phyloP scores from a whole-genome alignment of 2,888 invertebrate species.

The Spilosoma lubricipeda region DNA sequence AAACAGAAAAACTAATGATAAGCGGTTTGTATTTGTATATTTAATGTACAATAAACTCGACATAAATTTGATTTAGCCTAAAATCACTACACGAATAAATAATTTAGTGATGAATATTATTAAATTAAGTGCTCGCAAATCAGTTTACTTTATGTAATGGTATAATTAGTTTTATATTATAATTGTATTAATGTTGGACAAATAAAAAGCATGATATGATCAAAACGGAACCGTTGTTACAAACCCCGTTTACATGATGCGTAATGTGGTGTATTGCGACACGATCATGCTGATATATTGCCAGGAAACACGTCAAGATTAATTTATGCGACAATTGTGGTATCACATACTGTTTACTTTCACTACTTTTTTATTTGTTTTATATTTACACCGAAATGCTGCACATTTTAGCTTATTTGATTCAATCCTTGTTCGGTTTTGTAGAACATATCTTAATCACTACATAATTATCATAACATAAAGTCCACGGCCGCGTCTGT shows the following conservation, averaged over 20 bases:
- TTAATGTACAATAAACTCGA: neutral
- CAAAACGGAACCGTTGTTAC: conserved; percentile 39
- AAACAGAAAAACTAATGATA: neutral
- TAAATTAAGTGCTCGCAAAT: neutral
- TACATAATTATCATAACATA: no score
- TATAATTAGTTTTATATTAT: neutral
- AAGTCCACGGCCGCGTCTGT: no score
- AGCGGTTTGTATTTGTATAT: neutral
- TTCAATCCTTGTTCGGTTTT: neutral
- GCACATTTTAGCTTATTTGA: neutral
- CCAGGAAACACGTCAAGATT: conserved; percentile 54
- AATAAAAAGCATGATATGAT: conserved; percentile 2
- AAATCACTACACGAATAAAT: neutral
- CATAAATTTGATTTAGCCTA: neutral
- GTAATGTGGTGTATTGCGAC: conserved; percentile 57
- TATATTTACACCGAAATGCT: neutral
- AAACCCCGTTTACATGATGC: conserved; percentile 55
- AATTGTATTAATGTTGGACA: neutral
- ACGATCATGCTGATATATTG: conserved; percentile 60
- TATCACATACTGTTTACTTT: conserved; percentile 6
- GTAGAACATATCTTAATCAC: neutral
- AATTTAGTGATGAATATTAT: neutral
- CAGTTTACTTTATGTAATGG: neutral
- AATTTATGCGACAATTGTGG: conserved; percentile 51
- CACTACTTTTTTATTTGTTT: neutral